Conservation (phyloP, 2,888 invertebrate species). For the Neoascia interrupta region DNA sequence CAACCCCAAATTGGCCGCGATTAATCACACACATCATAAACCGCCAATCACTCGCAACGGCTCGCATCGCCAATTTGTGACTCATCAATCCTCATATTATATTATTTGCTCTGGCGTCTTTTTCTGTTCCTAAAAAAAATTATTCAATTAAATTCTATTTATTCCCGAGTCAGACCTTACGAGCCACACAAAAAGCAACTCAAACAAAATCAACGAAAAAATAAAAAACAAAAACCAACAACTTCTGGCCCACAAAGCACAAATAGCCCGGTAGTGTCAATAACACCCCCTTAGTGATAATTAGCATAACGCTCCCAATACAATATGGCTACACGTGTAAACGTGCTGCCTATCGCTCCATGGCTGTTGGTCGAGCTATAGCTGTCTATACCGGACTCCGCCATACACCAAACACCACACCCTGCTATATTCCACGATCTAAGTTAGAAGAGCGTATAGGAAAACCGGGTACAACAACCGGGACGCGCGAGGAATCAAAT, state of each 20-base stretch:
- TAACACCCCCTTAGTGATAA: slow-evolving; percentile 65
- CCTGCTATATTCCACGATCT: not conserved
- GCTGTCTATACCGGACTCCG: not conserved
- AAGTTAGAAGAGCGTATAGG: no score
- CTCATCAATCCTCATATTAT: slow-evolving; percentile 40
- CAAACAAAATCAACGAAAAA: not conserved
- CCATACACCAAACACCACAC: slow-evolving; percentile 8
- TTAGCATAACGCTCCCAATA: slow-evolving; percentile 52
- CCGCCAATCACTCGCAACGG: slow-evolving; percentile 9
- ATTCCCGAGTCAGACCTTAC: slow-evolving; percentile 35
- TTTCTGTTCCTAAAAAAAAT: slow-evolving; percentile 30
- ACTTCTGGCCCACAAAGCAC: slow-evolving; percentile 28
- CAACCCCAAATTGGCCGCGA: slow-evolving; percentile 40
- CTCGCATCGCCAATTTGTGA: slow-evolving; percentile 31
- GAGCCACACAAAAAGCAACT: no score
- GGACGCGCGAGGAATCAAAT: slow-evolving; percentile 10
- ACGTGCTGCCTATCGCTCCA: slow-evolving; percentile 51
- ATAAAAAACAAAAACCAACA: slow-evolving; percentile 10
- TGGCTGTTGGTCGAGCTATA: no score
- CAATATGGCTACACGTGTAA: slow-evolving; percentile 52
- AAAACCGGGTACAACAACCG: not conserved
- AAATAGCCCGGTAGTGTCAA: slow-evolving; percentile 49
- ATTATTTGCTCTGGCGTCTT: not conserved
- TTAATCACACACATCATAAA: slow-evolving; percentile 32
- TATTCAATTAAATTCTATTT: slow-evolving; percentile 61